A percentile compares a stretch with the other conserved stretches of the same genome.
phyloP scores from a whole-genome alignment of 2,888 invertebrate genomes.

The Acleris literana region DNA sequence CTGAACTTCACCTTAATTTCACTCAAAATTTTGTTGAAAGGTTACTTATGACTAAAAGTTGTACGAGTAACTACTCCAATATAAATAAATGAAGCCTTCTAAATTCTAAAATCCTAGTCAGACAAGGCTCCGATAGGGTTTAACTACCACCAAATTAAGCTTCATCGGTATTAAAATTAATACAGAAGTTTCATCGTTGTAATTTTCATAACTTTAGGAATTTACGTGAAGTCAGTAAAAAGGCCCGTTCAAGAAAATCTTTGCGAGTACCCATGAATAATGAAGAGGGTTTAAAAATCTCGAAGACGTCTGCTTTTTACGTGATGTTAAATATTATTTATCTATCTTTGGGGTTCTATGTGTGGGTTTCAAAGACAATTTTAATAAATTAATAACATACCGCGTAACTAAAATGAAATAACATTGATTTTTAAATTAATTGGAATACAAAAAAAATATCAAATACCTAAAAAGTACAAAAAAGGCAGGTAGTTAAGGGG shows the following conservation, averaged over 20 bases:
- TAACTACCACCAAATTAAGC: slow-evolving; percentile 26
- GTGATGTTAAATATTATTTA: slow-evolving; percentile 6
- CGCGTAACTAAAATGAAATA: background rate
- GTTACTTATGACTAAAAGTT: too few species aligned
- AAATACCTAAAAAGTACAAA: too few species aligned
- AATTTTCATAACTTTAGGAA: slow-evolving; percentile 32
- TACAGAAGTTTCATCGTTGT: slow-evolving; percentile 27
- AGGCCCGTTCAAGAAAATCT: slow-evolving; percentile 41
- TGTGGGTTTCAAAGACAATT: too few species aligned
- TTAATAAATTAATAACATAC: background rate
- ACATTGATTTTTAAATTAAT: too few species aligned
- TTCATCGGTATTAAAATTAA: slow-evolving; percentile 33
- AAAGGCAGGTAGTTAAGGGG: too few species aligned
- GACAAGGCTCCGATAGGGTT: slow-evolving; percentile 1
- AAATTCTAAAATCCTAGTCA: background rate
- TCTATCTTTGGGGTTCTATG: background rate
- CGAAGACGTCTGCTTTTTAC: slow-evolving; percentile 11
- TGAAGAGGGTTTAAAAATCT: slow-evolving; percentile 36
- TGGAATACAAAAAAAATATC: too few species aligned
- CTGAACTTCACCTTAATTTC: too few species aligned
- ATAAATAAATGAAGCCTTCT: background rate
- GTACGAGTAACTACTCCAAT: too few species aligned
- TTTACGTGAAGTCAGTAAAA: slow-evolving; percentile 34
- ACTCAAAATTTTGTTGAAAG: too few species aligned
- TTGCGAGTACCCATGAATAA: slow-evolving; percentile 41